phyloP scores from a whole-genome alignment of 35 echinoderm and acorn worm species.

The Patiria miniata region DNA sequence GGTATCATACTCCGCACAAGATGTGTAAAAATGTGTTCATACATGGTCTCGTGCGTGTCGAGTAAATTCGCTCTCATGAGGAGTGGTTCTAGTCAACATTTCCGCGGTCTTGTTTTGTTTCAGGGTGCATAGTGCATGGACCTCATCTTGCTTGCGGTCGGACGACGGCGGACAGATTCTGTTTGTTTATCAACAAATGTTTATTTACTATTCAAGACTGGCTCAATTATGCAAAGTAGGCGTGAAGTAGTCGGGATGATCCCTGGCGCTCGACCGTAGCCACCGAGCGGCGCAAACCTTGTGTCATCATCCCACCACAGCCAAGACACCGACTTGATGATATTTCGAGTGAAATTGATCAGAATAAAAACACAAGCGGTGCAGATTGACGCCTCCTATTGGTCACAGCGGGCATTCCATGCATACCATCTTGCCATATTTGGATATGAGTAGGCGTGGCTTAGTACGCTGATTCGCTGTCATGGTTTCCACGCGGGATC shows the following conservation, averaged over 20 bases:
- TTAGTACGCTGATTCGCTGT: constrained; percentile 40
- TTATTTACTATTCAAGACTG: constrained; percentile 25
- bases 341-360: constrained; percentile 29
- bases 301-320: neutral
- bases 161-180: neutral
- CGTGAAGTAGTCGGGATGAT: neutral
- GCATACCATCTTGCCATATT: constrained; percentile 83
- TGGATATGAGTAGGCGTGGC: constrained; percentile 87
- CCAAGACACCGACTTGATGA: constrained; percentile 22
- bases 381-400: neutral
- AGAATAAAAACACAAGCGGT: neutral
- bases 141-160: neutral
- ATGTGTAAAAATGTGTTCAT: too few species aligned
- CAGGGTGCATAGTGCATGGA: constrained; percentile 10
- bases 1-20: too few species aligned
- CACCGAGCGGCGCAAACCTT: neutral
- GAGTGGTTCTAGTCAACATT: too few species aligned
- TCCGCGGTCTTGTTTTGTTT: too few species aligned
- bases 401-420: constrained; percentile 46
- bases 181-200: constrained; percentile 32
- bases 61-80: too few species aligned
- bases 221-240: constrained; percentile 25
- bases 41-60: too few species aligned
- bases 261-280: neutral
- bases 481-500: constrained; percentile 44